Conservation (phyloP, 2,113 vertebrate species). For the Tonatia bakeri region DNA sequence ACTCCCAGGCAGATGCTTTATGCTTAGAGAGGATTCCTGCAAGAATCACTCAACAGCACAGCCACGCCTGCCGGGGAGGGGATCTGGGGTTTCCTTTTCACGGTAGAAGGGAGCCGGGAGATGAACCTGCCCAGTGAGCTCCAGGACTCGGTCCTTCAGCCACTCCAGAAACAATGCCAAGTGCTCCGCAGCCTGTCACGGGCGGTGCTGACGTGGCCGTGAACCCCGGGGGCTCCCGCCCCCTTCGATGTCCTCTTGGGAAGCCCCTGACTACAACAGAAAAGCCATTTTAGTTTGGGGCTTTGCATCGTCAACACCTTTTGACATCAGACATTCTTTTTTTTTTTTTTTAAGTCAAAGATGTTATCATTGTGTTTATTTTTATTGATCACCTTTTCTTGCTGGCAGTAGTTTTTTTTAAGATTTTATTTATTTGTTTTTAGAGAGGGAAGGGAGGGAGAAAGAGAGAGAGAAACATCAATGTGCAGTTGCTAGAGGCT, state of each 20-base stretch:
- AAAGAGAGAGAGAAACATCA: too few species aligned
- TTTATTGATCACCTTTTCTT: background rate
- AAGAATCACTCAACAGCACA: fast-evolving
- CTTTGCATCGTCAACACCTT: background rate
- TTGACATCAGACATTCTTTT: background rate
- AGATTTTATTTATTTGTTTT: too few species aligned
- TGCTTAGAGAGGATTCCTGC: background rate
- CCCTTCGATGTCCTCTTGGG: too few species aligned
- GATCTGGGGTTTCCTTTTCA: background rate
- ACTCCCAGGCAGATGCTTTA: background rate
- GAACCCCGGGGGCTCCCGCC: fast-evolving
- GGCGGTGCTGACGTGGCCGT: fast-evolving
- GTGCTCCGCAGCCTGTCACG: too few species aligned
- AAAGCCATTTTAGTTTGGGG: background rate
- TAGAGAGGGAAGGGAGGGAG: too few species aligned
- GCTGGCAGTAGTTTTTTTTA: too few species aligned
- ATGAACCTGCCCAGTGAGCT: background rate
- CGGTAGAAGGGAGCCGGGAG: background rate
- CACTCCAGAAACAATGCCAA: too few species aligned
- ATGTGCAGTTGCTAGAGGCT: too few species aligned
- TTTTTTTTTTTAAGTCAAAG: background rate
- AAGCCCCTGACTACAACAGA: background rate
- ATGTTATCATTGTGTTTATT: slow-evolving; percentile 5
- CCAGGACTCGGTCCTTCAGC: fast-evolving
- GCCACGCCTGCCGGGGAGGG: background rate